Conservation (phyloP, 2,888 invertebrate genomes). For the Halictus quadricinctus region DNA sequence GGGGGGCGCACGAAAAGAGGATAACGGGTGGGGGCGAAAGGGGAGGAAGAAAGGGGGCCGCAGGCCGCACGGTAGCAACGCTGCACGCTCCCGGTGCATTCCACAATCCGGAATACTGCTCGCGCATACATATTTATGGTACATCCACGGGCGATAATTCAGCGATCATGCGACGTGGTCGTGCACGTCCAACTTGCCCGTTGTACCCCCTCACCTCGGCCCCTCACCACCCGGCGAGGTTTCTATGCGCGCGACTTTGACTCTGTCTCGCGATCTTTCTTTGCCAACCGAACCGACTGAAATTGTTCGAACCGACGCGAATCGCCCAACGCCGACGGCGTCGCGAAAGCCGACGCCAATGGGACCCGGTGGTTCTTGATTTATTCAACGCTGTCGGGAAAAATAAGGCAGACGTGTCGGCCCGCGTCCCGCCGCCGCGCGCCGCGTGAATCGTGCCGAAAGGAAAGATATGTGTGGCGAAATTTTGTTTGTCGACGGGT, state of each 20-base stretch:
- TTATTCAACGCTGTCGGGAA: slow-evolving; percentile 52
- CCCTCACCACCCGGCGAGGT: not conserved
- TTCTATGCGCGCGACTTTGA: slow-evolving; percentile 34
- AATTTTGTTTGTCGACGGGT: slow-evolving; percentile 42
- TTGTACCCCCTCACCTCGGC: slow-evolving; percentile 42
- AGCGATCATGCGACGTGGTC: slow-evolving; percentile 77
- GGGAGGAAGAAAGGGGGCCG: slow-evolving; percentile 15
- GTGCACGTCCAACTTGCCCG: slow-evolving; percentile 68
- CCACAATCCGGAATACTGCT: slow-evolving; percentile 76
- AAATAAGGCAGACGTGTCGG: slow-evolving; percentile 54
- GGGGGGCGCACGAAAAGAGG: not conserved
- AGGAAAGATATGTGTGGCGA: slow-evolving; percentile 2
- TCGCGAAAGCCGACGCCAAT: slow-evolving; percentile 17
- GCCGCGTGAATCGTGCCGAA: slow-evolving; percentile 39
- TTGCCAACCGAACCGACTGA: slow-evolving; percentile 24
- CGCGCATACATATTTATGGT: slow-evolving; percentile 78
- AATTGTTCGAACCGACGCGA: slow-evolving; percentile 41
- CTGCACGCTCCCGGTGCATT: slow-evolving; percentile 72
- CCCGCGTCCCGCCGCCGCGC: slow-evolving; percentile 26
- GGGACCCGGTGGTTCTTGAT: slow-evolving; percentile 28
- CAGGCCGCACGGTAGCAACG: slow-evolving; percentile 52
- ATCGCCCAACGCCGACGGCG: slow-evolving; percentile 32
- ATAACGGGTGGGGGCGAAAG: slow-evolving; percentile 1
- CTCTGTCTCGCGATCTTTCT: slow-evolving; percentile 46
- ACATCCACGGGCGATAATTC: slow-evolving; percentile 78